These are phyloP conservation scores for Brachylomia viminalis DNA, from an alignment of 2,888 invertebrate species.

Conservation along the genomic window DNA sequence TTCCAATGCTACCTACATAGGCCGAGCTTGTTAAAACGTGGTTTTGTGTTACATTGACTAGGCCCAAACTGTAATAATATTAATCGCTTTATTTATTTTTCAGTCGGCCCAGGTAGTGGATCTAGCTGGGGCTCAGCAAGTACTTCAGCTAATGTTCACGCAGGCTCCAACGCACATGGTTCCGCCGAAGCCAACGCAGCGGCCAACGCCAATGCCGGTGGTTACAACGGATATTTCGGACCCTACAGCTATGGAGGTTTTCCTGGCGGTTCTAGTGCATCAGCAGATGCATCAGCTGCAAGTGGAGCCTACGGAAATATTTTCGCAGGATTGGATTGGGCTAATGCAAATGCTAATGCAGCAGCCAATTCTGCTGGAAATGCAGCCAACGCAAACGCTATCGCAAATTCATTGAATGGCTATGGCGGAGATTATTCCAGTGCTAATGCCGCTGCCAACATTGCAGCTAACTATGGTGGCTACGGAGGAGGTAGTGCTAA, in stretches of 20 bases:
- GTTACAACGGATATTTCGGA: slow-evolving; percentile 25
- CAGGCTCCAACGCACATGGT: slow-evolving; percentile 1
- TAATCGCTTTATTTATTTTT: not conserved
- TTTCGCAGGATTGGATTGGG: slow-evolving; percentile 38
- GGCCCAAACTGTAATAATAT: not conserved
- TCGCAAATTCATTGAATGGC: slow-evolving; percentile 24
- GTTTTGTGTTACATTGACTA: not conserved
- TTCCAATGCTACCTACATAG: not conserved
- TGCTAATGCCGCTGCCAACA: slow-evolving; percentile 38
- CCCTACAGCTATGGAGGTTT: slow-evolving; percentile 38
- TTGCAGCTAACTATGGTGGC: slow-evolving; percentile 15
- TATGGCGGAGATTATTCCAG: slow-evolving; percentile 36
- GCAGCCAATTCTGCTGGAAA: slow-evolving; percentile 28
- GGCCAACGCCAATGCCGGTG: slow-evolving; percentile 14
- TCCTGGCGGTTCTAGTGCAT: slow-evolving; percentile 47
- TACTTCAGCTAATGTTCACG: slow-evolving; percentile 31
- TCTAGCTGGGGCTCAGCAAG: slow-evolving; percentile 44
- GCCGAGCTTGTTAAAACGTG: not conserved
- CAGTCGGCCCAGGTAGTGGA: slow-evolving; percentile 25
- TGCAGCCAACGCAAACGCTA: slow-evolving; percentile 40
- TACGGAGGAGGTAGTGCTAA: slow-evolving; percentile 24
- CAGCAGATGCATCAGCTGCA: slow-evolving; percentile 44
- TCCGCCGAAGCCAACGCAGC: slow-evolving; percentile 45
- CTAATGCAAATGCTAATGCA: slow-evolving; percentile 44
- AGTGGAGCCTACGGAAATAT: slow-evolving; percentile 33